Evolutionary conservation across 2,888 invertebrate genomes (phyloP), one percentile per base, ranked within the genome.

Genomic region (Drosophila birchii): DNA sequence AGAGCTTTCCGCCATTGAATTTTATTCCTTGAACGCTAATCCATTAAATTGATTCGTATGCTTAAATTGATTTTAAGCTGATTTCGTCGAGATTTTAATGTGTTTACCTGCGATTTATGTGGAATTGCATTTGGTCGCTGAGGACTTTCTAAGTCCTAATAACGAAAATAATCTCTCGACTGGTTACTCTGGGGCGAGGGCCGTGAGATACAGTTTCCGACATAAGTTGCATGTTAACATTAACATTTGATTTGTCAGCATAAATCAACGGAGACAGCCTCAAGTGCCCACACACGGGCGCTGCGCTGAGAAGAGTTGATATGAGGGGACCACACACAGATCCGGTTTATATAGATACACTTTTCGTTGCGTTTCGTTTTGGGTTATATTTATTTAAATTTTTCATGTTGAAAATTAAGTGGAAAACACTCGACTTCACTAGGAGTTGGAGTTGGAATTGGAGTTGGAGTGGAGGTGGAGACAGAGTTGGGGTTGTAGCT

Each of bases 31-130:
- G 53, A 71, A 75, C 78, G 86, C 88, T 88, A 88, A 88, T 88
- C 88, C 88, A 84, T 86, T 83, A 89, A 88, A 88, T 88, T 89
- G 89, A 88, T 83, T 88, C 81, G 77, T 79, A 76, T 85, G 80
- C 86, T 82, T 38, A 29, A 81, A 86, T 88, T 85, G 87, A 88
- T 87, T 87, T 88, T 87, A 81, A 89, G 87, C 86, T 79, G 77
- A 66, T 81, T 86, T 72, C 63, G 73, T 68, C 66, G 60, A 79
- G 77, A 84, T 83, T 76, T 81, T 70, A 56, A 75, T 71, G 63
- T 68, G 74, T 69, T 70, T 74, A 56, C 58, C 44, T 76, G 70
- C 60, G 54, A 39, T 26, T 67, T 60, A 44, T 39, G 18, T 32
- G 47, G 14, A n/a, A 36, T 61, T 58, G 62, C 54, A 51, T 45